Base-by-base conservation (phyloP, 2,797 vertebrate genomes). In the Lindbergichthys nudifrons region DNA sequence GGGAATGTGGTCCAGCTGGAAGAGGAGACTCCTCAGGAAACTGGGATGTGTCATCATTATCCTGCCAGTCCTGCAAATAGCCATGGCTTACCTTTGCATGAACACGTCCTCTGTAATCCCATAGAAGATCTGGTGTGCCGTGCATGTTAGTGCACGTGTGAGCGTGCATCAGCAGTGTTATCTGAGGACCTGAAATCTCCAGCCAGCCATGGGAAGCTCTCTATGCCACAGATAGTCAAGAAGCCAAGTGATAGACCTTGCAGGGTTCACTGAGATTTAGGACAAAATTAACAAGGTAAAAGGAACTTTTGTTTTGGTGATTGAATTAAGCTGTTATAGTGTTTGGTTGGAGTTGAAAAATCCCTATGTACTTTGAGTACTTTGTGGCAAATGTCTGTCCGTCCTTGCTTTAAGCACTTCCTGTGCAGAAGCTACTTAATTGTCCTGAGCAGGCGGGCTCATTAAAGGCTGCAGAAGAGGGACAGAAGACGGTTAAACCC, bases 31-130 rank as follows among this genome's bases (percentile, higher is more conserved):
- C 63, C 65, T 59, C 12, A 46, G 18, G 53, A 82, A 81, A 78
- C 54, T 51, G 56, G 67, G 60, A 74, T 77, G 86, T 84, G 77
- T 90, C 80, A 77, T 88, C 83, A 81, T 89, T 85, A 87, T 88
- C 88, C 76, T 77, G 47, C 77, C 61, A 47, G 74, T 58, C 76
- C 92, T 93, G 81, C 82, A 93, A 92, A 92, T 93, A 92, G 90
- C 90, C 70, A 21, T 26, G 80, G 91, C 88, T 93, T 93, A 92
- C 86, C 81, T 86, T 87, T 88, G 80, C 82, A 88, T 89, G 87
- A 86, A 83, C 74, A 89, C 77, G 83, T 86, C 85, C 85, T 2
- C 41, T 64, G 78, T 94, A 94, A 92, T 93, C 90, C 88, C 65
- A 42, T 39, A 47, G 83, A 89, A 87, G 83, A 83, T 82, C 82